Evolutionary conservation across 2,888 invertebrate species (phyloP).

Genomic region (Agrochola lota): DNA sequence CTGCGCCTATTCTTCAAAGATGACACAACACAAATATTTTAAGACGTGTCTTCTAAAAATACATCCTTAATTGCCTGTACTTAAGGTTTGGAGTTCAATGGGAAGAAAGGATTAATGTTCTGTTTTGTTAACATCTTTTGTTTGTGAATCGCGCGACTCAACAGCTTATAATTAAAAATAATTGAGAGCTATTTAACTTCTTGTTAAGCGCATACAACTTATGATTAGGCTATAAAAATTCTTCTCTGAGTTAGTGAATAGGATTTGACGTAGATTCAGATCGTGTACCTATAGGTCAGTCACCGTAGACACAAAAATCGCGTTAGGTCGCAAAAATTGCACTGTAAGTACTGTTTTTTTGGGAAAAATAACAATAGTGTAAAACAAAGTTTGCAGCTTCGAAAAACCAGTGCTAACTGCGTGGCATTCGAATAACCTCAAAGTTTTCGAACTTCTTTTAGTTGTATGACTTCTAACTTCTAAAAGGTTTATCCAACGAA

Average conservation of each 20-base stretch:
- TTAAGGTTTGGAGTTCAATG: slow-evolving; percentile 48
- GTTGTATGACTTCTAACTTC: too few species aligned
- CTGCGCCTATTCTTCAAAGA: slow-evolving; percentile 24
- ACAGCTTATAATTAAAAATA: slow-evolving; percentile 51
- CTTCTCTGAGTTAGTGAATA: slow-evolving; percentile 8
- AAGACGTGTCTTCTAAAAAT: slow-evolving; percentile 29
- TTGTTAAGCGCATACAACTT: slow-evolving; percentile 40
- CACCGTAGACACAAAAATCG: background rate
- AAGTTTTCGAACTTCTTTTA: too few species aligned
- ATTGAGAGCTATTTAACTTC: slow-evolving; percentile 51
- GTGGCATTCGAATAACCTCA: background rate
- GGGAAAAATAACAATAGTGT: background rate
- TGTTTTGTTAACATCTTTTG: slow-evolving; percentile 53
- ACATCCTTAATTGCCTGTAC: slow-evolving; percentile 1
- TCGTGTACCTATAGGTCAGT: background rate
- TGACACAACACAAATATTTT: slow-evolving; percentile 41
- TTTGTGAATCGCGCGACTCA: slow-evolving; percentile 31
- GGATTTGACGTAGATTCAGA: slow-evolving; percentile 14
- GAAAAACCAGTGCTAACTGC: background rate
- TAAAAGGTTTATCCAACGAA: too few species aligned
- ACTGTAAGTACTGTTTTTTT: too few species aligned
- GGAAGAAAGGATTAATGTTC: slow-evolving; percentile 37
- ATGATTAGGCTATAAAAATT: slow-evolving; percentile 41
- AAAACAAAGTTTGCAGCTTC: background rate
- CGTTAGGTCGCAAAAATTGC: too few species aligned